Evolutionary conservation across 1,140 invertebrate species (phyloP).

Genomic region (Whitmania pigra): DNA sequence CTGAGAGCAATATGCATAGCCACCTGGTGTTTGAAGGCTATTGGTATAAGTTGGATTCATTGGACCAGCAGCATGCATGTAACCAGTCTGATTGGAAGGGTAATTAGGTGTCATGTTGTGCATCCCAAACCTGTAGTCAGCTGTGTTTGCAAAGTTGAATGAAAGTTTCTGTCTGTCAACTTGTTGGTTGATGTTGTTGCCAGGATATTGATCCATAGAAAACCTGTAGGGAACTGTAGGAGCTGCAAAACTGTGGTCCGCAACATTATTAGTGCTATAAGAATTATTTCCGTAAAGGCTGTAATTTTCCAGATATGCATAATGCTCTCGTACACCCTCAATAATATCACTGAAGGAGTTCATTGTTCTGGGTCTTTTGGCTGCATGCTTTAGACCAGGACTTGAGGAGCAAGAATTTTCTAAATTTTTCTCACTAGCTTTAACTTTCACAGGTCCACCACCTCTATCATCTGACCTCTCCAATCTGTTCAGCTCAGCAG

Average conservation of each 20-base stretch:
- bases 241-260: neutral
- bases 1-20: too few relatives aligned
- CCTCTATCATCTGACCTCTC: neutral
- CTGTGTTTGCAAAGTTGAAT: too few relatives aligned
- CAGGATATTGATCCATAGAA: too few relatives aligned
- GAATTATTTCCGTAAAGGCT: neutral
- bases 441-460: slow-evolving; percentile 9
- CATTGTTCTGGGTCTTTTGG: slow-evolving; percentile 21
- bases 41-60: too few relatives aligned
- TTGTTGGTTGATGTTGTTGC: too few relatives aligned
- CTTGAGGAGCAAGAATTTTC: slow-evolving; percentile 14
- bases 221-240: neutral
- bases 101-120: too few relatives aligned
- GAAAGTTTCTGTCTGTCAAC: too few relatives aligned
- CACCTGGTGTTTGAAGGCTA: too few relatives aligned
- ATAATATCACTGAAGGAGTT: slow-evolving; percentile 21
- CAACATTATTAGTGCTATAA: neutral
- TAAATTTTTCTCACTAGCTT: neutral
- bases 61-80: too few relatives aligned
- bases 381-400: slow-evolving; percentile 19
- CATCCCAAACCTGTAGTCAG: too few relatives aligned
- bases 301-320: slow-evolving; percentile 17
- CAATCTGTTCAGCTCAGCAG: slow-evolving; percentile 1
- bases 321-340: slow-evolving; percentile 22
- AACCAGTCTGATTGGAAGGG: too few relatives aligned